These are phyloP conservation scores for Xenus cinereus DNA, from an alignment of 2,113 vertebrate species.

Conservation along the genomic window DNA sequence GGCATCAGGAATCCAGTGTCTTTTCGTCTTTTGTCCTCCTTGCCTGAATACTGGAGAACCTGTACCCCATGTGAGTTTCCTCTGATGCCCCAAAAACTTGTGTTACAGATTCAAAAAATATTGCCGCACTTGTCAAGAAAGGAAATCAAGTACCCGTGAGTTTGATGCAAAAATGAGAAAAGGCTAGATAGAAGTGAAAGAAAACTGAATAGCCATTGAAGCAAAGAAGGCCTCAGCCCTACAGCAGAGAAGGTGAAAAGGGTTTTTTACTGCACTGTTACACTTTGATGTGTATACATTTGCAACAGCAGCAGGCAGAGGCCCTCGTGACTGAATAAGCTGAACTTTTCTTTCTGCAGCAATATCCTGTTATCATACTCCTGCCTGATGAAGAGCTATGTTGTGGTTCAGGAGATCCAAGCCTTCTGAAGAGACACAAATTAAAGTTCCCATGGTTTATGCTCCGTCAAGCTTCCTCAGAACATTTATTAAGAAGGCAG, in stretches of 20 bases:
- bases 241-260: neutral
- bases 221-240: too few relatives aligned
- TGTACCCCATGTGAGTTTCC: fast-evolving
- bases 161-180: neutral
- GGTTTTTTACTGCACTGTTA: neutral
- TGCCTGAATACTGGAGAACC: neutral
- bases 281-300: neutral
- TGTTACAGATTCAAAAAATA: neutral
- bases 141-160: neutral
- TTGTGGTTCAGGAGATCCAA: neutral
- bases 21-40: neutral
- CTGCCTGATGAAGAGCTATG: neutral
- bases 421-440: neutral
- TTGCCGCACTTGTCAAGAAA: neutral
- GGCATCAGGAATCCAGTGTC: neutral
- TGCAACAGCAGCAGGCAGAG: neutral
- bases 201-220: neutral
- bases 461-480: neutral
- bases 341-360: neutral
- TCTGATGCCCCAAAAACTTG: neutral
- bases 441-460: neutral
- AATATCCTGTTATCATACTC: neutral
- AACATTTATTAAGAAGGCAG: neutral
- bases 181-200: neutral
- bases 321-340: neutral